phyloP scores from a whole-genome alignment of 2,113 vertebrate genomes.

The Stercorarius parasiticus region DNA sequence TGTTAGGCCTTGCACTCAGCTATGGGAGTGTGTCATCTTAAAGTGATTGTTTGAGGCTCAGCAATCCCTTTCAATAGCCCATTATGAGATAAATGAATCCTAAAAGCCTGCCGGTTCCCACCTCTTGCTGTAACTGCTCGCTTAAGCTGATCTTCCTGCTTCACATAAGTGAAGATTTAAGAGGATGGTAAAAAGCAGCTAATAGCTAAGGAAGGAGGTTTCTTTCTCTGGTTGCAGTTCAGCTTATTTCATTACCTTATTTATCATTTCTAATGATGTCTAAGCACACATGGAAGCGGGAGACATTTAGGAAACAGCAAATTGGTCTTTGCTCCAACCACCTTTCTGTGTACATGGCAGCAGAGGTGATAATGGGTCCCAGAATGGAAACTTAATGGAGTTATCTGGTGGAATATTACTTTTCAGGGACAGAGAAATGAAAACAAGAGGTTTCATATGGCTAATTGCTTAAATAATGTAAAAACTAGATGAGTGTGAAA shows the following conservation, averaged over 20 bases:
- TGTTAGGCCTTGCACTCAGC: neutral
- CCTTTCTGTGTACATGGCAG: neutral
- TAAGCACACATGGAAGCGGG: neutral
- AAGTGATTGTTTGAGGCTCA: neutral
- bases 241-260: neutral
- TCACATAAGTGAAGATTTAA: neutral
- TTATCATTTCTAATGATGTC: neutral
- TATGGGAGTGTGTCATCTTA: neutral
- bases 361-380: neutral
- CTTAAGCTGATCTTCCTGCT: neutral
- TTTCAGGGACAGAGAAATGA: neutral
- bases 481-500: conserved; percentile 9
- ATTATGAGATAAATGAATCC: neutral
- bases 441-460: neutral
- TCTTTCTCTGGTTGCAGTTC: neutral
- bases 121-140: neutral
- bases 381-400: neutral
- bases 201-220: neutral
- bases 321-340: neutral
- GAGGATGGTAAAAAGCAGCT: neutral
- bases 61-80: neutral
- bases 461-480: conserved; percentile 21
- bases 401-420: neutral
- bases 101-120: neutral
- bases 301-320: neutral